Base-by-base conservation (phyloP, 2,888 invertebrate species). In the Auanema sp. region DNA sequence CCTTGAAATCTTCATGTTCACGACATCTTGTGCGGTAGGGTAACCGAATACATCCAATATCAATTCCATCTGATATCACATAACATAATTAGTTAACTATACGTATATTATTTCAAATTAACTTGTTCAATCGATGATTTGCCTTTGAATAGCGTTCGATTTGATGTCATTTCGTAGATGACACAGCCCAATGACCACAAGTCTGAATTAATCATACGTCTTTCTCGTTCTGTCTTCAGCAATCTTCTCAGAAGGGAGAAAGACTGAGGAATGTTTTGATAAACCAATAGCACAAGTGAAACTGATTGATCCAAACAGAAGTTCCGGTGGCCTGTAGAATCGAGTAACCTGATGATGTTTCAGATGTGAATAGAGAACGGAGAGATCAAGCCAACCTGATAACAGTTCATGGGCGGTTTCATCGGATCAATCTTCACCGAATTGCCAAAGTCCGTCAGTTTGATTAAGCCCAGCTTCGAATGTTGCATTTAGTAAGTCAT, bases 391-490 rank as follows among this genome's bases (percentile, higher is more conserved):
- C 18, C 16, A 14, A 71, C 71, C 60, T 76, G 79, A 59, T 80
- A 80, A 10, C 73, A 47, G 23, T 55, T 53, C 0, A 61, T 63
- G 2, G 57, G 61, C 23, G 58, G 60, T 25, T 65, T 65, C 42
- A 57, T 52, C 0, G 65, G 59, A 3, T 65, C 60, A 4, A 78
- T 51, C 8, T 64, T 61, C 56, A 70, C 63, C 0, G 80, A 76
- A 43, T 75, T 78, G 5, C 80, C 80, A 51, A 79, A 80, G 58
- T 80, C 80, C 1, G 72, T 75, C 43, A 80, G 51, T 63, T 79
- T 76, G 53, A 77, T 62, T 6, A 60, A 23, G 8, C 70, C 68
- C 1, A 23, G 43, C 58, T 58, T 24, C 40, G 63, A 50, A 56
- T 54, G 23, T n/a, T 14, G 8, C 12, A 12, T 51, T 52, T 3